These are phyloP conservation scores for Nematostella vectensis DNA, from an alignment of 92 coral and sea anemone genomes.

Conservation along the genomic window DNA sequence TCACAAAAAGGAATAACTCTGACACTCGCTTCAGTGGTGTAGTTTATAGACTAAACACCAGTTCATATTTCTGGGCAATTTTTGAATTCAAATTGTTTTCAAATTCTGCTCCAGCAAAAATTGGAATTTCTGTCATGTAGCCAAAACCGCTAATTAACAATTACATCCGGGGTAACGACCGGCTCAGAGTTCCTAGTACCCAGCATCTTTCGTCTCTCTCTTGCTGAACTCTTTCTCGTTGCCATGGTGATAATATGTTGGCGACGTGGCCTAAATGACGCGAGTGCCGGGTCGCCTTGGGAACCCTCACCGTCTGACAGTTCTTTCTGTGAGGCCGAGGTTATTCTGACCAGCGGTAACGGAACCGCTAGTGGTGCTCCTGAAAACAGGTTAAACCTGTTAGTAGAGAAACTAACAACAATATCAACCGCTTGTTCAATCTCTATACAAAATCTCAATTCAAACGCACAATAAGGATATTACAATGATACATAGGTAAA, in stretches of 20 bases:
- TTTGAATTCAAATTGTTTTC: too few species aligned
- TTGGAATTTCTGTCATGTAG: too few species aligned
- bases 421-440: too few species aligned
- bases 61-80: too few species aligned
- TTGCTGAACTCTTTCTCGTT: slow-evolving; percentile 35
- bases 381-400: slow-evolving; percentile 22
- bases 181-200: slow-evolving; percentile 19
- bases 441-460: too few species aligned
- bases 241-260: slow-evolving; percentile 20
- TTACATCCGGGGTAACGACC: slow-evolving; percentile 67
- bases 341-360: slow-evolving; percentile 92
- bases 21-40: too few species aligned
- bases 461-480: too few species aligned
- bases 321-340: slow-evolving; percentile 60
- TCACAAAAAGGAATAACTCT: too few species aligned
- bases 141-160: slow-evolving; percentile 69
- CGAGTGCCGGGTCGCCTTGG: slow-evolving; percentile 33
- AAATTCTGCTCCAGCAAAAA: too few species aligned
- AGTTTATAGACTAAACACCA: too few species aligned
- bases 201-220: slow-evolving; percentile 31
- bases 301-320: slow-evolving; percentile 48
- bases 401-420: too few species aligned
- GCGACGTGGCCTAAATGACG: slow-evolving; percentile 17
- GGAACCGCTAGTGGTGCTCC: slow-evolving; percentile 92
- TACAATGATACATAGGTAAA: too few species aligned